Percentiles rank a stretch among this genome's conserved stretches.
These are phyloP conservation scores for Tipula vernalis DNA, from an alignment of 2,888 invertebrate species.

Conservation along the genomic window DNA sequence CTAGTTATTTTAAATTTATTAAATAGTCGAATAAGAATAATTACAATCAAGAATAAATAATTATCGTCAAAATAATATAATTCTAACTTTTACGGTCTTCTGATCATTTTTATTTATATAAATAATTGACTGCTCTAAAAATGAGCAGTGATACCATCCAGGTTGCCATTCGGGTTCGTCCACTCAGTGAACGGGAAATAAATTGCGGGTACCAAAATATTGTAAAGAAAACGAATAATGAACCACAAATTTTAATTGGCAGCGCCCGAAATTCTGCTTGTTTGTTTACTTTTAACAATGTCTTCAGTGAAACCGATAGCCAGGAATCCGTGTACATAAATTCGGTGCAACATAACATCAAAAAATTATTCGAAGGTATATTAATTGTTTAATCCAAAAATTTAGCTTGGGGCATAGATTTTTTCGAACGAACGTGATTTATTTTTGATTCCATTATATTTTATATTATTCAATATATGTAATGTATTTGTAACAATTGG, in stretches of 20 bases:
- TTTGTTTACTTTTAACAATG: conserved; percentile 72
- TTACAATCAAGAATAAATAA: too few relatives aligned
- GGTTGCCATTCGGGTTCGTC: conserved; percentile 74
- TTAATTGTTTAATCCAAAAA: neutral
- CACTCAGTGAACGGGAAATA: conserved; percentile 58
- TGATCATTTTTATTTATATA: too few relatives aligned
- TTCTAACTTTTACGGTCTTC: too few relatives aligned
- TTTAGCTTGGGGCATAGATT: too few relatives aligned
- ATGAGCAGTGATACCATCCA: conserved; percentile 26
- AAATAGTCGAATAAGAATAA: too few relatives aligned
- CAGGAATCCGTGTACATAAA: conserved; percentile 63
- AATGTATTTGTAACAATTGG: too few relatives aligned
- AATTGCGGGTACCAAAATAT: conserved; percentile 63
- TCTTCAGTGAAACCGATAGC: conserved; percentile 52
- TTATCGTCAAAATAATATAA: too few relatives aligned
- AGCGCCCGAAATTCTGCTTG: neutral
- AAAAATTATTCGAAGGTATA: conserved; percentile 65
- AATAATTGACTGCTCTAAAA: too few relatives aligned
- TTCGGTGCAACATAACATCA: conserved; percentile 57
- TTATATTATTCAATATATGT: too few relatives aligned
- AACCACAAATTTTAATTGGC: conserved; percentile 54
- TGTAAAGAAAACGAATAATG: conserved; percentile 48
- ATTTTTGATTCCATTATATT: too few relatives aligned
- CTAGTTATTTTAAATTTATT: too few relatives aligned
- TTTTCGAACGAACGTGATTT: too few relatives aligned